A percentile compares a stretch with the other conserved stretches of the same genome.
Conservation (phyloP, 1,140 invertebrate genomes). For the Drosophila novamexicana region DNA sequence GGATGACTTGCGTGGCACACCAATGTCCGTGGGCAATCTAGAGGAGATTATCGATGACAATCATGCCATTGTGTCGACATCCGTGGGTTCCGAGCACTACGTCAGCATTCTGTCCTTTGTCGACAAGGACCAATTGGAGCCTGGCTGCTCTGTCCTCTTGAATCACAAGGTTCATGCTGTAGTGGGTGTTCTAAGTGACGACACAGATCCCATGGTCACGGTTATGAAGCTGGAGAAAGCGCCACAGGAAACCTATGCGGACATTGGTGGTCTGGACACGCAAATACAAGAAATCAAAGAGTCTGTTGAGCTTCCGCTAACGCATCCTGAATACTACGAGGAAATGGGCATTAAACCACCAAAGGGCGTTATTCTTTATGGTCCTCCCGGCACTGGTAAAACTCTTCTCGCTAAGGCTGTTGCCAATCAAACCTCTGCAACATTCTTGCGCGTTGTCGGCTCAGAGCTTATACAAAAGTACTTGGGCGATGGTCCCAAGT, state of each 20-base stretch:
- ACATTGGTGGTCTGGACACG: slow-evolving; percentile 99
- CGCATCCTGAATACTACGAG: slow-evolving; percentile 99
- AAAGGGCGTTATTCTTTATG: slow-evolving; percentile 99
- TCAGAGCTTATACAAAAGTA: slow-evolving; percentile 99
- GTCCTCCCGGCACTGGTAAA: slow-evolving; percentile 99
- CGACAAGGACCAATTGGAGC: slow-evolving; percentile 99
- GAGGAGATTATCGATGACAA: slow-evolving; percentile 99
- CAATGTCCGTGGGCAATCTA: slow-evolving; percentile 99
- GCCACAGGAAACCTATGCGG: slow-evolving; percentile 99
- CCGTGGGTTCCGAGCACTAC: slow-evolving; percentile 99
- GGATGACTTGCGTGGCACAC: slow-evolving; percentile 98
- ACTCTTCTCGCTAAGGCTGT: slow-evolving; percentile 99
- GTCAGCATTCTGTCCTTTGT: slow-evolving; percentile 99
- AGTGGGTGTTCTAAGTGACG: slow-evolving; percentile 98
- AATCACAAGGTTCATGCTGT: slow-evolving; percentile 99
- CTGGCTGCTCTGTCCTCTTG: slow-evolving; percentile 98
- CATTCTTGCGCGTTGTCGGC: slow-evolving; percentile 98
- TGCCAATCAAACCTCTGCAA: slow-evolving; percentile 99
- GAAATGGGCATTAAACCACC: slow-evolving; percentile 99
- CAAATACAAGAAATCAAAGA: slow-evolving; percentile 99
- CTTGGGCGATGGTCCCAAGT: slow-evolving; percentile 98
- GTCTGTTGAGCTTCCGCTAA: slow-evolving; percentile 98
- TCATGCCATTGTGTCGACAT: slow-evolving; percentile 99
- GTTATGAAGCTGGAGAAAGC: slow-evolving; percentile 99
- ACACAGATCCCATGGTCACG: slow-evolving; percentile 99